phyloP scores from a whole-genome alignment of 1,140 invertebrate species.

The Drosophila kohkoa region DNA sequence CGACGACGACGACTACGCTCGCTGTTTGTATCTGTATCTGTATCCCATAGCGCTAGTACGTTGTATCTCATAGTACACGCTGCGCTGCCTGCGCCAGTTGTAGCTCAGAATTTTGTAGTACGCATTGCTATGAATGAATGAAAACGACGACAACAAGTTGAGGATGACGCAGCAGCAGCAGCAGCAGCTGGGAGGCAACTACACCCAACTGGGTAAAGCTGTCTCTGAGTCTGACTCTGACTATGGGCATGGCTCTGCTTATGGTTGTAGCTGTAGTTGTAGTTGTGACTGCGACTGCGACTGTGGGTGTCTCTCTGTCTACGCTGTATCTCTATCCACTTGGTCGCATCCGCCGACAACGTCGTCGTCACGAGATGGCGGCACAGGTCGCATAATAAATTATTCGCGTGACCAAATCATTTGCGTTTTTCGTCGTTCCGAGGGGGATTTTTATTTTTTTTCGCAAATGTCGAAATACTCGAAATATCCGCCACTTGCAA shows the following conservation, averaged over 20 bases:
- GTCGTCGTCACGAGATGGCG: conserved; percentile 70
- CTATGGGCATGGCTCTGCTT: neutral
- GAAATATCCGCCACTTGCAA: neutral
- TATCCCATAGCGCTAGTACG: conserved; percentile 59
- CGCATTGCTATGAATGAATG: conserved; percentile 72
- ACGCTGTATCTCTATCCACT: conserved; percentile 46
- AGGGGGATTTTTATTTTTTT: conserved; percentile 57
- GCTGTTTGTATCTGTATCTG: conserved; percentile 36
- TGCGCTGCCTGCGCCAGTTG: conserved; percentile 43
- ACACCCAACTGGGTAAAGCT: neutral
- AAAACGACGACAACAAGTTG: conserved; percentile 53
- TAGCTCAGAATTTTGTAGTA: conserved; percentile 56
- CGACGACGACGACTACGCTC: conserved; percentile 1
- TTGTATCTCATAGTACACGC: conserved; percentile 70
- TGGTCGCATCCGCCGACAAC: conserved; percentile 63
- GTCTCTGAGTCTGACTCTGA: neutral
- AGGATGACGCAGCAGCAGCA: conserved; percentile 48
- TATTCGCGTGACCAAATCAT: conserved; percentile 83
- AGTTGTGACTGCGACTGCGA: conserved; percentile 1
- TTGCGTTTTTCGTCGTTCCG: conserved; percentile 47
- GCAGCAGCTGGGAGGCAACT: neutral
- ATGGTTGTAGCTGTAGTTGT: conserved; percentile 13
- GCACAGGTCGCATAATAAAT: conserved; percentile 77
- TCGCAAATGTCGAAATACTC: conserved; percentile 39
- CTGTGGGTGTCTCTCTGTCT: conserved; percentile 42